These are phyloP conservation scores for Drosophila subobscura DNA, from an alignment of 1,140 invertebrate species.

Conservation along the genomic window DNA sequence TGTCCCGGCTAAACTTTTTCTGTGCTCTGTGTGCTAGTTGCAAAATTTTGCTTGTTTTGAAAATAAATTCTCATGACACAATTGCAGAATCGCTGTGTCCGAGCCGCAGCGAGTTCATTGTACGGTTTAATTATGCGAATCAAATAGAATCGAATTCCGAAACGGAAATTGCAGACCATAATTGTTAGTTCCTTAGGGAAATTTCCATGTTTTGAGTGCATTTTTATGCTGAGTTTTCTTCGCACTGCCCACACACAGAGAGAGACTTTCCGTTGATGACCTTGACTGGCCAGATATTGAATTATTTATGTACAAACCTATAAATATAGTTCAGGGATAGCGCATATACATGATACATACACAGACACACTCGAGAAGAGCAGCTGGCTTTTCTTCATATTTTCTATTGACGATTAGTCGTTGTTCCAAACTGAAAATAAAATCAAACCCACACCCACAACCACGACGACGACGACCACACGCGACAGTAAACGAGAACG, in stretches of 20 bases:
- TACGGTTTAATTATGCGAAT: slow-evolving; percentile 51
- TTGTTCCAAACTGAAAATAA: slow-evolving; percentile 58
- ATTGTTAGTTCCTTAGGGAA: slow-evolving; percentile 31
- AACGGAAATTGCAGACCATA: slow-evolving; percentile 18
- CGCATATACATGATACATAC: slow-evolving; percentile 22
- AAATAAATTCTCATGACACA: slow-evolving; percentile 75
- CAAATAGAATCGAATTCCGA: slow-evolving; percentile 12
- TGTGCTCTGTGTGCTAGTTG: slow-evolving; percentile 28
- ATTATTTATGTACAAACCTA: slow-evolving; percentile 67
- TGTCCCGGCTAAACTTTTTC: slow-evolving; percentile 35
- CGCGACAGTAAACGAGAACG: slow-evolving; percentile 50
- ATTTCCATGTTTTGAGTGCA: slow-evolving; percentile 46
- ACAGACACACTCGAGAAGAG: too few species aligned
- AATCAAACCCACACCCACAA: slow-evolving; percentile 32
- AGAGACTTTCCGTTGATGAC: slow-evolving; percentile 43
- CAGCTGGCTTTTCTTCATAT: slow-evolving; percentile 61
- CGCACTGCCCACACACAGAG: slow-evolving; percentile 11
- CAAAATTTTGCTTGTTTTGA: slow-evolving; percentile 58
- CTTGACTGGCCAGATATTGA: slow-evolving; percentile 68
- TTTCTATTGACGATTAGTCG: slow-evolving; percentile 47
- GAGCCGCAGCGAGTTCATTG: slow-evolving; percentile 34
- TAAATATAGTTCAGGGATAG: slow-evolving; percentile 76
- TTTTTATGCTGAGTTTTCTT: slow-evolving; percentile 44
- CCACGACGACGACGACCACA: slow-evolving; percentile 41
- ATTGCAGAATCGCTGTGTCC: slow-evolving; percentile 32